These are phyloP conservation scores for Anguilla rostrata DNA, from an alignment of 2,113 vertebrate species.

Conservation along the genomic window DNA sequence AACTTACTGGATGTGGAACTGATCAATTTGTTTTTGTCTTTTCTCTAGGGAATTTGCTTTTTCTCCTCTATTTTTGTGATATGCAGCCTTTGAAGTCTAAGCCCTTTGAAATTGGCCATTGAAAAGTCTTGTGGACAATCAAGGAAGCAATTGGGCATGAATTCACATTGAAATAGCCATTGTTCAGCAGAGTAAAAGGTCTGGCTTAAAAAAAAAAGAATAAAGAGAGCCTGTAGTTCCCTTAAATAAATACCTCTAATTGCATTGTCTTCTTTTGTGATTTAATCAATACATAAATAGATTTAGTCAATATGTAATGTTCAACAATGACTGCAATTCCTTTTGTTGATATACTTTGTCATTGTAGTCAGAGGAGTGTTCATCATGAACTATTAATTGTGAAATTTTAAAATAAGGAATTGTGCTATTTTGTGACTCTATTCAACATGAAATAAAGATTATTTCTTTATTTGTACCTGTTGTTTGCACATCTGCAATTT, in stretches of 20 bases:
- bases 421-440: background rate
- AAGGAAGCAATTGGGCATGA: background rate
- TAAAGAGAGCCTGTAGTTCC: background rate
- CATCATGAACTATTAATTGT: background rate
- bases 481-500: background rate
- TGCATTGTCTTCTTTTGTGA: background rate
- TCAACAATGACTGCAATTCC: background rate
- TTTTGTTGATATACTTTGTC: background rate
- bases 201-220: background rate
- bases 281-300: background rate
- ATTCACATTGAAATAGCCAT: background rate
- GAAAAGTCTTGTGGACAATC: constrained; percentile 1
- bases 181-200: background rate
- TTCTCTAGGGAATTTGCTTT: background rate
- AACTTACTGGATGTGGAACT: constrained; percentile 14
- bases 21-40: constrained; percentile 15
- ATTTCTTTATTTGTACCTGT: background rate
- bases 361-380: background rate
- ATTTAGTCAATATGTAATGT: background rate
- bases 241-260: background rate
- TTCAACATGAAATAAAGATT: background rate
- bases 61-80: background rate
- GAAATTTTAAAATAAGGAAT: background rate
- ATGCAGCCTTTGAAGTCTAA: no score
- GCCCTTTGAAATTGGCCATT: background rate